phyloP scores from a whole-genome alignment of 2,888 invertebrate genomes.

The Rhabditoides inermis region DNA sequence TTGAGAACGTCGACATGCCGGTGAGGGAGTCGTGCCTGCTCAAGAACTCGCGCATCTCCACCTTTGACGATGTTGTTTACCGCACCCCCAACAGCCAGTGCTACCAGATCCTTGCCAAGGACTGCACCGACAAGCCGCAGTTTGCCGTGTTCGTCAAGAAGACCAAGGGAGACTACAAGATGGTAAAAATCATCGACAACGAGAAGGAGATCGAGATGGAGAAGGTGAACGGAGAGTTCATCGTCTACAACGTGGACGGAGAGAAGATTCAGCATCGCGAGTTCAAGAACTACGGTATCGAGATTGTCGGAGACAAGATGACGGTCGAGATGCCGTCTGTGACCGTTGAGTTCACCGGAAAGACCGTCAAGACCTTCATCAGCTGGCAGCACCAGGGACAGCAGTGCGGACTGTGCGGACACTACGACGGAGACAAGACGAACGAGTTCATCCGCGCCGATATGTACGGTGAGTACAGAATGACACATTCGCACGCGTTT shows the following conservation, averaged over 20 bases:
- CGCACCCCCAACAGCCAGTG: slow-evolving; percentile 31
- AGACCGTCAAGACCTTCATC: too few species aligned
- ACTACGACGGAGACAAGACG: too few species aligned
- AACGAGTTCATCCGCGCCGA: too few species aligned
- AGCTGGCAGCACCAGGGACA: too few species aligned
- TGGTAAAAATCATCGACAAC: slow-evolving; percentile 9
- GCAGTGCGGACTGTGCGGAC: too few species aligned
- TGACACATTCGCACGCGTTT: too few species aligned
- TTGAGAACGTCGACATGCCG: too few species aligned
- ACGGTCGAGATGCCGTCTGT: slow-evolving; percentile 5
- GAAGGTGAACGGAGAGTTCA: neutral
- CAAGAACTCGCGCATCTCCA: slow-evolving; percentile 17
- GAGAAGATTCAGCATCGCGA: neutral
- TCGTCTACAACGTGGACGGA: neutral
- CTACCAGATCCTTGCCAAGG: slow-evolving; percentile 50
- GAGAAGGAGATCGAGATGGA: neutral
- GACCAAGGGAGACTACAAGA: slow-evolving; percentile 10
- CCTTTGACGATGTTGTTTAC: slow-evolving; percentile 38
- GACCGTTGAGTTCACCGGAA: too few species aligned
- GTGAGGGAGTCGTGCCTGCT: slow-evolving; percentile 2
- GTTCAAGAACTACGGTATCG: slow-evolving; percentile 3
- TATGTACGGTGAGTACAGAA: too few species aligned
- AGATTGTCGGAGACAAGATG: slow-evolving; percentile 11
- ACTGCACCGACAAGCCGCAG: slow-evolving; percentile 33
- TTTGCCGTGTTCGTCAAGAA: slow-evolving; percentile 47